phyloP scores from a whole-genome alignment of 1,140 invertebrate genomes.

The Patella vulgata region DNA sequence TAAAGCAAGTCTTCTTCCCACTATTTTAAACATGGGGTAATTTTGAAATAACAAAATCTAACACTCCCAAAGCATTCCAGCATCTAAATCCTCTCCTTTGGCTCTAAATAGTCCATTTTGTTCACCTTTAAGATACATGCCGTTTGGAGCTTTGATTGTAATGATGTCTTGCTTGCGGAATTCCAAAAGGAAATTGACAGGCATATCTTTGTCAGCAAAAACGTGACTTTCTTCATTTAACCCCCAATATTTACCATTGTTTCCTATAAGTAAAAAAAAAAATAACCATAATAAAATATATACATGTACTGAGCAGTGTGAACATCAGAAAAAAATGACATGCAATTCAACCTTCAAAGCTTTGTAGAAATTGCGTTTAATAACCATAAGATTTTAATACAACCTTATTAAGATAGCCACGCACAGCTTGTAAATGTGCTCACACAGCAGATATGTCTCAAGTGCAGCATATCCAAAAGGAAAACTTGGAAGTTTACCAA shows the following conservation, averaged over 20 bases:
- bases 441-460: too few relatives aligned
- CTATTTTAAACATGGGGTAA: too few relatives aligned
- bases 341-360: too few relatives aligned
- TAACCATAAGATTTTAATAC: too few relatives aligned
- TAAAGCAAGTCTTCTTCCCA: too few relatives aligned
- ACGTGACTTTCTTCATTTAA: constrained; percentile 83
- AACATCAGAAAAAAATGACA: too few relatives aligned
- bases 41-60: too few relatives aligned
- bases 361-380: too few relatives aligned
- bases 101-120: constrained; percentile 94
- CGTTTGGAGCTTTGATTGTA: constrained; percentile 82
- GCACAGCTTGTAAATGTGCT: too few relatives aligned
- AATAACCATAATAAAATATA: neutral
- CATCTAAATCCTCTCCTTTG: constrained; percentile 74
- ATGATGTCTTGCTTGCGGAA: constrained; percentile 90
- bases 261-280: constrained; percentile 72
- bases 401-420: too few relatives aligned
- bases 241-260: constrained; percentile 85
- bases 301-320: neutral
- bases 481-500: too few relatives aligned
- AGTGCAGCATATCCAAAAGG: too few relatives aligned
- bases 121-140: constrained; percentile 87
- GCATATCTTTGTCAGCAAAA: constrained; percentile 83
- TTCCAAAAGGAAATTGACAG: constrained; percentile 87
- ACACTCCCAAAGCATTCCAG: constrained; percentile 58